These are phyloP conservation scores for Tholera decimalis DNA, from an alignment of 2,888 invertebrate genomes.

Conservation along the genomic window DNA sequence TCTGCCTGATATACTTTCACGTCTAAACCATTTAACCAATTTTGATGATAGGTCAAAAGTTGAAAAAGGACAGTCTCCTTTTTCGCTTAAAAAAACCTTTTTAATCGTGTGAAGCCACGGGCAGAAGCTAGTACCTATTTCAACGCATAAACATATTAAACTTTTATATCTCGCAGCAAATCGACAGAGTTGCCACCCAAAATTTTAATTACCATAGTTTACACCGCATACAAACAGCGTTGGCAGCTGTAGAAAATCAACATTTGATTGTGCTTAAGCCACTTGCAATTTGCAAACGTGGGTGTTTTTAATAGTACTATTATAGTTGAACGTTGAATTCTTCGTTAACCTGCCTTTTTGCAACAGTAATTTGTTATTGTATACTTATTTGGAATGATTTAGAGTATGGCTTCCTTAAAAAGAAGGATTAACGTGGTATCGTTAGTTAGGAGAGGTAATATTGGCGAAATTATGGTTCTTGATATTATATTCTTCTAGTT, in stretches of 20 bases:
- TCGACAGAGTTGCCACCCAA: constrained; percentile 51
- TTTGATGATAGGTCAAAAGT: too few relatives aligned
- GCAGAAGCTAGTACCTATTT: too few relatives aligned
- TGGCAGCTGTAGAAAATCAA: constrained; percentile 88
- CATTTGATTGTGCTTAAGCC: constrained; percentile 89
- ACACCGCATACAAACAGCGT: constrained; percentile 86
- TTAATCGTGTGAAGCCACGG: too few relatives aligned
- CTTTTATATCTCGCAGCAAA: constrained; percentile 30
- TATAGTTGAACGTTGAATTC: constrained; percentile 86
- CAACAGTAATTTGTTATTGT: constrained; percentile 73
- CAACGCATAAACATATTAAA: too few relatives aligned
- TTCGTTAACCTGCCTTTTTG: constrained; percentile 78
- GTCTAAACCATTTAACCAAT: too few relatives aligned
- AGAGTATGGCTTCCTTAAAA: constrained; percentile 52
- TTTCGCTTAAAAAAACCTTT: too few relatives aligned
- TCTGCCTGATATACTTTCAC: too few relatives aligned
- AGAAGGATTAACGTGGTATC: constrained; percentile 35
- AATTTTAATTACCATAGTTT: constrained; percentile 74
- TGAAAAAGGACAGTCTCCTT: too few relatives aligned
- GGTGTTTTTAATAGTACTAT: constrained; percentile 89
- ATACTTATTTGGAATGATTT: constrained; percentile 56
- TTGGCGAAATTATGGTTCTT: constrained; percentile 30
- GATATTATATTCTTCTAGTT: constrained; percentile 26
- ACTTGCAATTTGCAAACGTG: constrained; percentile 89
- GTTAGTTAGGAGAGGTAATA: constrained; percentile 42